Conservation (phyloP, 2,797 vertebrate genomes). For the Mastacembelus armatus region DNA sequence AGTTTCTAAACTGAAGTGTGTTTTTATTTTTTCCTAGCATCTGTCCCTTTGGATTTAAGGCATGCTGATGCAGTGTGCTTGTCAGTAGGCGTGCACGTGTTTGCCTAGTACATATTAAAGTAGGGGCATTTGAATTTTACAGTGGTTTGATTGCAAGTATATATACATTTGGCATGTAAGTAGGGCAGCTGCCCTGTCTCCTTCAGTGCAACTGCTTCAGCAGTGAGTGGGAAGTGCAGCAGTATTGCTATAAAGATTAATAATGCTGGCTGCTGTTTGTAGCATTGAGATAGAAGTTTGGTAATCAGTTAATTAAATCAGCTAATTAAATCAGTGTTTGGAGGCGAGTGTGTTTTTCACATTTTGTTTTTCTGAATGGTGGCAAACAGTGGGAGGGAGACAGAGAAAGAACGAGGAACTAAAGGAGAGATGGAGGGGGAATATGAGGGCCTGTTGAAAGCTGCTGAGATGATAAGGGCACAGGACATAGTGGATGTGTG, state of each 20-base stretch:
- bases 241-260: slow-evolving; percentile 65
- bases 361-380: slow-evolving; percentile 74
- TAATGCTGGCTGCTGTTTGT: slow-evolving; percentile 74
- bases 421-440: slow-evolving; percentile 14
- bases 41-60: slow-evolving; percentile 13
- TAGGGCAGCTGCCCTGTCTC: slow-evolving; percentile 68
- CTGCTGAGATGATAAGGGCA: slow-evolving; percentile 53
- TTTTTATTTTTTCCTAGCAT: slow-evolving; percentile 34
- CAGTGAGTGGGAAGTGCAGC: slow-evolving; percentile 61
- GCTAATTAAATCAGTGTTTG: slow-evolving; percentile 82
- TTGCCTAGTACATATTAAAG: slow-evolving; percentile 37
- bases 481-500: slow-evolving; percentile 15
- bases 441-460: slow-evolving; percentile 75
- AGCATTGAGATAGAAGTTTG: slow-evolving; percentile 75
- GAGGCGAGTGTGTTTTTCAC: slow-evolving; percentile 72
- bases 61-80: background rate
- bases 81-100: slow-evolving; percentile 11
- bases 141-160: slow-evolving; percentile 38
- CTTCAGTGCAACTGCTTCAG: slow-evolving; percentile 46
- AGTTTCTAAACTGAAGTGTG: slow-evolving; percentile 46
- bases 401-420: background rate
- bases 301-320: slow-evolving; percentile 84
- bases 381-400: slow-evolving; percentile 55
- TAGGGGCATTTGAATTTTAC: slow-evolving; percentile 37
- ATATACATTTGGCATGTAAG: slow-evolving; percentile 45